Percentiles rank a stretch among this genome's conserved stretches.
Evolutionary conservation across 2,797 vertebrate genomes (phyloP).

Genomic region (Epinephelus coioides): DNA sequence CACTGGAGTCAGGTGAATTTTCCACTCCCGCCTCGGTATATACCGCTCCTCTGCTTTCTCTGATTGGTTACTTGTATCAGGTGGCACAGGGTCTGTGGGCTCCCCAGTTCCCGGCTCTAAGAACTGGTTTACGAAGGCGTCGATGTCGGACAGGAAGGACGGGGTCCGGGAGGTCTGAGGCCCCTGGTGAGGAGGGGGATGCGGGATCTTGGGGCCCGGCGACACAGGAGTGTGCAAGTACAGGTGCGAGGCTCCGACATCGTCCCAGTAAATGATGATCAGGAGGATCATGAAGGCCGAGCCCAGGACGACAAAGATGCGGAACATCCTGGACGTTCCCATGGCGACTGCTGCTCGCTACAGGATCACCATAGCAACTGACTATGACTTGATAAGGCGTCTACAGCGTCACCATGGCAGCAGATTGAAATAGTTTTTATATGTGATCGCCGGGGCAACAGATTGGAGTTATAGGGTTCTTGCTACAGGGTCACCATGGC

Average conservation of each 20-base stretch:
- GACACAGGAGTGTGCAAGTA: conserved; percentile 91
- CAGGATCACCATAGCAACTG: conserved; percentile 43
- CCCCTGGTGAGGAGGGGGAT: conserved; percentile 67
- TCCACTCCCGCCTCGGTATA: conserved; percentile 93
- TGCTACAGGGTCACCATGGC: conserved; percentile 76
- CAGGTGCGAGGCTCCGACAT: conserved; percentile 91
- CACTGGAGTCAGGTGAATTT: conserved; percentile 86
- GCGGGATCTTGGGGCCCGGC: conserved; percentile 83
- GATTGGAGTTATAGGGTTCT: conserved; percentile 8
- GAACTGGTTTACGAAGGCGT: conserved; percentile 92
- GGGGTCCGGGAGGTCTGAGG: conserved; percentile 64
- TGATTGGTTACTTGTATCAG: conserved; percentile 81
- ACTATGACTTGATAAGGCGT: too few species aligned
- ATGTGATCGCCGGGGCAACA: conserved; percentile 83
- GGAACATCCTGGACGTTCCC: conserved; percentile 93
- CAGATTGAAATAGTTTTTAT: conserved; percentile 55
- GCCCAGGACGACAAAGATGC: conserved; percentile 92
- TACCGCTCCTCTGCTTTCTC: conserved; percentile 85
- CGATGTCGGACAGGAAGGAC: conserved; percentile 87
- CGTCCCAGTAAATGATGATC: conserved; percentile 98
- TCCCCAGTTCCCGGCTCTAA: conserved; percentile 86
- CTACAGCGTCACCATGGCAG: conserved; percentile 61
- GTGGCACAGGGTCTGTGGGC: conserved; percentile 76
- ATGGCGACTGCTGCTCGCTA: conserved; percentile 85
- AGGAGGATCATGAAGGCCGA: conserved; percentile 95